Percentiles rank a stretch among this genome's conserved stretches.
phyloP scores from a whole-genome alignment of 2,888 invertebrate species.

The Glomeris marginata region DNA sequence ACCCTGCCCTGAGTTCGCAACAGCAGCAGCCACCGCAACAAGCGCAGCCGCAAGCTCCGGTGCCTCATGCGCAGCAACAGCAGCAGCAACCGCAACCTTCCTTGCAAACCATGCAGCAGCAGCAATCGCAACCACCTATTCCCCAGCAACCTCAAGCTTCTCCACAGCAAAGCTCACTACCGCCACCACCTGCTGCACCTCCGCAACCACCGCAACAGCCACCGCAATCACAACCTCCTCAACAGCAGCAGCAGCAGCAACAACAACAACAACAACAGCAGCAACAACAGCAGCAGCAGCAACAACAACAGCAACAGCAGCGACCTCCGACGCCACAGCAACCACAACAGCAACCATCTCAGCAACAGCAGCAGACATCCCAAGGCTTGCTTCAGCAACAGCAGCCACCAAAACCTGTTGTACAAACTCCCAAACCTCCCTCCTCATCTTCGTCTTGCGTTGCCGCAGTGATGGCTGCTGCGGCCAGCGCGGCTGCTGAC shows the following conservation, averaged over 20 bases:
- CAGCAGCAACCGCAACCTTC: constrained; percentile 8
- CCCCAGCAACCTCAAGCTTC: neutral
- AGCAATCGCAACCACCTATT: neutral
- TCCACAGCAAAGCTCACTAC: constrained; percentile 1
- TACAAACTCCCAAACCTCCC: neutral
- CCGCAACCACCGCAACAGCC: constrained; percentile 18
- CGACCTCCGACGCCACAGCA: constrained; percentile 10
- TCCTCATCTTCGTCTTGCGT: too few relatives aligned
- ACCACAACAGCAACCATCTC: constrained; percentile 15
- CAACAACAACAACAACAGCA: constrained; percentile 18
- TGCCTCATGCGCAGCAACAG: constrained; percentile 16
- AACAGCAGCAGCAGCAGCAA: constrained; percentile 9
- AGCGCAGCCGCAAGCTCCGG: constrained; percentile 12
- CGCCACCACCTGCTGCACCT: constrained; percentile 1
- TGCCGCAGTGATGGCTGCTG: too few relatives aligned
- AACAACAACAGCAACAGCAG: constrained; percentile 26
- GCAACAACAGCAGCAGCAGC: constrained; percentile 28
- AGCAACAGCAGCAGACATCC: constrained; percentile 12
- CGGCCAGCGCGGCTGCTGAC: neutral
- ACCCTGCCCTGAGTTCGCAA: constrained; percentile 7
- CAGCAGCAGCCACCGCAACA: too few relatives aligned
- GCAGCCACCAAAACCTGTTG: constrained; percentile 8
- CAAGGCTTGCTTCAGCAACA: constrained; percentile 14
- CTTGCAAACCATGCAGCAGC: neutral
- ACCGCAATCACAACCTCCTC: constrained; percentile 13